Conservation (phyloP, 2,888 invertebrate species). For the Amaurobius ferox region DNA sequence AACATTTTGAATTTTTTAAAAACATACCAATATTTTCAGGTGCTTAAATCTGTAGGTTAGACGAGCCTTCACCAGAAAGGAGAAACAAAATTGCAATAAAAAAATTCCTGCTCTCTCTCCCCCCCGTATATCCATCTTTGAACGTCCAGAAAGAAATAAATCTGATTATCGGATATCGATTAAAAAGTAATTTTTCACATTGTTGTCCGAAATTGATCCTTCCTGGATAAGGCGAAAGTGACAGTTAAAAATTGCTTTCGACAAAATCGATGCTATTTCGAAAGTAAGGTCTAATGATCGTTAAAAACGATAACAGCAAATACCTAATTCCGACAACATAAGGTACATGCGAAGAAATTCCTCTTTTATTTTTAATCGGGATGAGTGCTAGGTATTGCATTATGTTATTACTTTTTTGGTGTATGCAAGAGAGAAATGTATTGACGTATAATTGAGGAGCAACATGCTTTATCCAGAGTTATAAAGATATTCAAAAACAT, state of each 20-base stretch:
- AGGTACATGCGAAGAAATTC: constrained; percentile 23
- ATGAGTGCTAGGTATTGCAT: constrained; percentile 25
- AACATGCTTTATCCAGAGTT: too few relatives aligned
- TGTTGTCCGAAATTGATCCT: constrained; percentile 72
- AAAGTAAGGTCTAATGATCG: constrained; percentile 65
- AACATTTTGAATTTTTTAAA: constrained; percentile 20
- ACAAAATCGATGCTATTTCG: constrained; percentile 58
- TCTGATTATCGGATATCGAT: constrained; percentile 72
- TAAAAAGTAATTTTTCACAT: constrained; percentile 73
- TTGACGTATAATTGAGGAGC: too few relatives aligned
- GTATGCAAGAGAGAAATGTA: too few relatives aligned
- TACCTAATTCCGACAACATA: constrained; percentile 64
- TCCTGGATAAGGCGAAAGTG: constrained; percentile 61
- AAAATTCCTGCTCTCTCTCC: background rate
- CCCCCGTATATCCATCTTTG: constrained; percentile 11
- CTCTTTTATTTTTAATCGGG: constrained; percentile 39
- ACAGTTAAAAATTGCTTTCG: constrained; percentile 71
- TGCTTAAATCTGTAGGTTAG: constrained; percentile 69
- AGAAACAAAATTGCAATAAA: constrained; percentile 16
- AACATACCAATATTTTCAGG: constrained; percentile 21
- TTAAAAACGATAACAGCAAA: constrained; percentile 67
- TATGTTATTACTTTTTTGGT: background rate
- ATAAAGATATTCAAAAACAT: too few relatives aligned
- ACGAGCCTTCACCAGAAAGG: constrained; percentile 20
- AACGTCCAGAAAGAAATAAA: constrained; percentile 65